phyloP scores from a whole-genome alignment of 2,113 vertebrate genomes.

The Archilochus colubris region DNA sequence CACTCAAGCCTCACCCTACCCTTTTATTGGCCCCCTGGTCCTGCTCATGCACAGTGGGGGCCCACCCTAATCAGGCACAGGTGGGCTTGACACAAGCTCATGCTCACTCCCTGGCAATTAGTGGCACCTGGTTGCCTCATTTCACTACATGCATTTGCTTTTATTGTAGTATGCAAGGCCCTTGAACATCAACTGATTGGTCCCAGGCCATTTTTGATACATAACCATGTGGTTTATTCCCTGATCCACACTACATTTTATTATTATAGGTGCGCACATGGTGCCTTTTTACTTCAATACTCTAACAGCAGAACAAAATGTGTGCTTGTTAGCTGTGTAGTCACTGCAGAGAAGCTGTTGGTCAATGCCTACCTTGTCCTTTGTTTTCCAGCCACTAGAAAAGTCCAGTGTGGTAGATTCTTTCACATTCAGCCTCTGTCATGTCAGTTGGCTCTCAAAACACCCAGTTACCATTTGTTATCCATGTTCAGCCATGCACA shows the following conservation, averaged over 20 bases:
- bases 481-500: no score
- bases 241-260: not conserved
- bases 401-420: not conserved
- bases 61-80: no score
- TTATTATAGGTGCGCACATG: fast-evolving
- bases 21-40: no score
- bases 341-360: not conserved
- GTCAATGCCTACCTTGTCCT: not conserved
- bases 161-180: not conserved
- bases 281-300: not conserved
- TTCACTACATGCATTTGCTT: not conserved
- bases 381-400: not conserved
- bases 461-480: no score
- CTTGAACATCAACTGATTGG: not conserved
- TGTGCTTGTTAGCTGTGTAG: not conserved
- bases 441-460: not conserved
- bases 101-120: no score
- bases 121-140: no score
- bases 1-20: no score
- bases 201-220: not conserved
- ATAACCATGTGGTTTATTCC: not conserved
- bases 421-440: not conserved
- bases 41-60: no score
- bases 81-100: no score
- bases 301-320: not conserved